Evolutionary conservation across 2,113 vertebrate genomes (phyloP), one percentile per base, ranked within the genome.

Genomic region (Nothobranchius kuhntae): DNA sequence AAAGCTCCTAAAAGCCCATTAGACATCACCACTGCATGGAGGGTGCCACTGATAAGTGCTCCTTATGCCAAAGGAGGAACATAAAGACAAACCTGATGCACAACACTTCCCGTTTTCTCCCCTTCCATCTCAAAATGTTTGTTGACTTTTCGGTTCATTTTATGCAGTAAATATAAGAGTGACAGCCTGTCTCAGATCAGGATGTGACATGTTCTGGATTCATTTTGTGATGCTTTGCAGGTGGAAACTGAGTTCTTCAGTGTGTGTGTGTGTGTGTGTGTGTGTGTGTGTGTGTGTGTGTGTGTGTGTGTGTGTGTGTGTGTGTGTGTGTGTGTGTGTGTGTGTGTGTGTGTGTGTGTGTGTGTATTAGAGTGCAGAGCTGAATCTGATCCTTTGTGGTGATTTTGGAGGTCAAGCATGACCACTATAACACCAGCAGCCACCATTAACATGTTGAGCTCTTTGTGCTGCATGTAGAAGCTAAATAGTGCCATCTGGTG

Each of bases 401-500:
- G 45, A 58, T 24, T 48, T 56, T 40, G 52, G 66, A 82, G 87
- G 89, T 87, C 87, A 80, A 63, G 63, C 75, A 35, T 74, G 84
- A 81, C 84, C 84, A 50, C 44, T 54, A 21, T 17, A 69, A 61
- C 65, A 65, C 65, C 79, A 53, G 58, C 74, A 61, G 51, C 45
- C 13, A 8, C 65, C 45, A 58, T 76, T 74, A 72, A 70, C 61
- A 61, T 51, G 64, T 48, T 69, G 68, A 66, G 61, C 52, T 77
- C 64, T 70, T 57, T 56, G 68, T 46, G 17, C 76, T 56, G 36
- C 13, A 53, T 85, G 80, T 63, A 75, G 48, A 87, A 91, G 90
- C 88, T 91, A 91, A 91, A 91, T 88, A 91, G 89, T 89, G 89
- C 87, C 89, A 90, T 89, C 90, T 91, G 89, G 82, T 90, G 90